Evolutionary conservation across 2,797 vertebrate species (phyloP), one percentile per base, ranked within the genome.

Genomic region (Silurus lanzhouensis): DNA sequence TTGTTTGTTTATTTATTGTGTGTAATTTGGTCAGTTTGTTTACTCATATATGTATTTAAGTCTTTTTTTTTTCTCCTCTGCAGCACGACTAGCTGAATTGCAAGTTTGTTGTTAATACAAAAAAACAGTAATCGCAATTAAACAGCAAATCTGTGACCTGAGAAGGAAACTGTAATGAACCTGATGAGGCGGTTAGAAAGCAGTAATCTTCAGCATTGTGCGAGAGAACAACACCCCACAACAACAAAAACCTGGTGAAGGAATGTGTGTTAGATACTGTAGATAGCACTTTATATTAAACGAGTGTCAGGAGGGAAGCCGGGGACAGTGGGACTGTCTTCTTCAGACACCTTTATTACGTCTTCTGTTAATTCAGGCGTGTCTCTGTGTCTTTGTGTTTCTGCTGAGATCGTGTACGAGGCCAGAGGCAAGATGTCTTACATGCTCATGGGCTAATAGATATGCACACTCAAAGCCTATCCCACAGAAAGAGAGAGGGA

Each of bases 391-490:
- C 5, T 57, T 15, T 20, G 55, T 58, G 72, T 57, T 31, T 13
- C 55, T 61, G 5, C 31, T 46, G 71, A 44, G 81, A 2, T 27
- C 57, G 13, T 44, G 82, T 46, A 48, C 6, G 57, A 83, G 70
- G 57, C 68, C 70, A 83, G 38, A 83, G 82, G 72, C 19, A 76
- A 80, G 55, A 81, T 72, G 67, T 85, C 66, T 71, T 80, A 71
- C 76, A 79, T 71, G 55, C 48, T 84, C 76, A 71, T 52, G 55
- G 76, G 74, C 76, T 38, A 70, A 71, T 71, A 84, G 12, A 68
- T 58, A 82, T 68, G 48, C 25, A 20, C 48, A 22, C 46, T 38
- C 25, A 31, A 44, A 63, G 31, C 20, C 31, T 57, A 61, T 79
- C 58, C 25, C 13, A 74, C 0, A 82, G 1, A n/a, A 1, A 72